Percentiles rank a stretch among this genome's conserved stretches.
These are phyloP conservation scores for Flexamia atlantica DNA, from an alignment of 2,888 invertebrate genomes.

Conservation along the genomic window DNA sequence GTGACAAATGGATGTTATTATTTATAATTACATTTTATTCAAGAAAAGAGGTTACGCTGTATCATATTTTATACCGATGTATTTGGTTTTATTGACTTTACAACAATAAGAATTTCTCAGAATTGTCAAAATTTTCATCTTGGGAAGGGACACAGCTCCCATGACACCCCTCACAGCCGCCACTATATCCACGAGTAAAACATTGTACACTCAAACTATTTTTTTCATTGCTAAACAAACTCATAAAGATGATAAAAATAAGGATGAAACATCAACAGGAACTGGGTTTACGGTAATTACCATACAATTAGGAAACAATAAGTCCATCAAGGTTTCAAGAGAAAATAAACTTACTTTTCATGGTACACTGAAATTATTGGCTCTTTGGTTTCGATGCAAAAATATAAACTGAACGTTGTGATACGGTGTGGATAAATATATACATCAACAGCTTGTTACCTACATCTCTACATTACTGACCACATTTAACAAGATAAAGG, in stretches of 20 bases:
- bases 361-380: conserved; percentile 1
- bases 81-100: too few species aligned
- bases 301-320: background rate
- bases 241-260: background rate
- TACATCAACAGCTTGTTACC: conserved; percentile 20
- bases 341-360: background rate
- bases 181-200: too few species aligned
- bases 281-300: background rate
- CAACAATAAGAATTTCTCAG: too few species aligned
- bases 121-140: too few species aligned
- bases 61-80: too few species aligned
- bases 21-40: too few species aligned
- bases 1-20: too few species aligned
- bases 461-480: conserved; percentile 32
- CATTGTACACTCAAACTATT: too few species aligned
- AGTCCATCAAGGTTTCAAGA: background rate
- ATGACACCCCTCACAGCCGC: too few species aligned
- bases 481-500: conserved; percentile 20
- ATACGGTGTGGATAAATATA: conserved; percentile 8
- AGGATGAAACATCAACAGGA: background rate
- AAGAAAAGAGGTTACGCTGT: too few species aligned
- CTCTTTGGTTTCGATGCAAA: conserved; percentile 38
- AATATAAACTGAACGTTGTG: conserved; percentile 22
- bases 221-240: too few species aligned
- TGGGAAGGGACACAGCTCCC: too few species aligned